These are phyloP conservation scores for Mirounga angustirostris DNA, from an alignment of 2,113 vertebrate genomes.

Conservation along the genomic window DNA sequence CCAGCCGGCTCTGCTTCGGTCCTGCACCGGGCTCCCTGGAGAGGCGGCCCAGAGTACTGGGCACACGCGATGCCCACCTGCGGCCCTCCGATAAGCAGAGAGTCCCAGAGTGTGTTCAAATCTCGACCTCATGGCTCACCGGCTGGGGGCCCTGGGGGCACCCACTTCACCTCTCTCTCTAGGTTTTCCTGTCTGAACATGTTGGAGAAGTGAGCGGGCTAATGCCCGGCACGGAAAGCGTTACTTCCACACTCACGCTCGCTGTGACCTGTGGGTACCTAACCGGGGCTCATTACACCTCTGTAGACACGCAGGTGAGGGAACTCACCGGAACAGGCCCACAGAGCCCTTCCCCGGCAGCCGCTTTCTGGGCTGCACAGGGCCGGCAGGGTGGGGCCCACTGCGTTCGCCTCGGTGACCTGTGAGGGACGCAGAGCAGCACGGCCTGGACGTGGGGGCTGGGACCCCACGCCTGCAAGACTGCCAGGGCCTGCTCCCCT, in stretches of 20 bases:
- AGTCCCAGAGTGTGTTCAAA: not conserved
- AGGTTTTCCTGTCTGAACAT: not conserved
- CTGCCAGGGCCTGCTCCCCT: rapidly evolving
- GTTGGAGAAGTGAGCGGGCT: not conserved
- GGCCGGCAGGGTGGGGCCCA: not conserved
- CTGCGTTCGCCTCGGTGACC: not conserved
- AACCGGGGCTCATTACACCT: not conserved
- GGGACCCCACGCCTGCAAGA: not conserved
- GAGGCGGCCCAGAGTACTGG: not conserved
- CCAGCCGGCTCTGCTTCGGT: not conserved
- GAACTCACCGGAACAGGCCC: not conserved
- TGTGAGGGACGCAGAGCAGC: rapidly evolving
- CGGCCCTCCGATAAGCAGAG: not conserved
- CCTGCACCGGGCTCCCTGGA: not conserved
- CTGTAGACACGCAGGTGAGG: not conserved
- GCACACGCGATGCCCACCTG: not conserved
- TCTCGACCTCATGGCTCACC: not conserved
- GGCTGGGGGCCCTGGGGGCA: not conserved
- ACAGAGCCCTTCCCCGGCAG: not conserved
- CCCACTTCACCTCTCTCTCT: not conserved
- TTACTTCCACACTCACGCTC: rapidly evolving
- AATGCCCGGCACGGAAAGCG: rapidly evolving
- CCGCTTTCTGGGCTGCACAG: not conserved
- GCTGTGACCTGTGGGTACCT: rapidly evolving
- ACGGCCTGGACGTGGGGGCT: rapidly evolving